Percentiles rank a stretch among this genome's conserved stretches.
Evolutionary conservation across 2,888 invertebrate genomes (phyloP).

Genomic region (Acanthosepion pharaonis): DNA sequence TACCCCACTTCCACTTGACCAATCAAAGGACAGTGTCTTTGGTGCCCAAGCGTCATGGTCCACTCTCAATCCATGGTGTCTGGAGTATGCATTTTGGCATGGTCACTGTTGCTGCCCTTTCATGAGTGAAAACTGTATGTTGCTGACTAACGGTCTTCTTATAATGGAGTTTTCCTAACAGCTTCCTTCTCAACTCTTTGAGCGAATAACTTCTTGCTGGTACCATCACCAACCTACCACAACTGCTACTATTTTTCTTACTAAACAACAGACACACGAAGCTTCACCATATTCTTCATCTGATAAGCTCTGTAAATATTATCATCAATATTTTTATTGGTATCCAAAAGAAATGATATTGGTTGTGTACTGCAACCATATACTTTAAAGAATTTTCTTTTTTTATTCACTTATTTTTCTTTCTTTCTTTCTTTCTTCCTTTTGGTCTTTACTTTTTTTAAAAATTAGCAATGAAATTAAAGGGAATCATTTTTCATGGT

Average conservation of each 20-base stretch:
- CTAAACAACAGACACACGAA: background rate
- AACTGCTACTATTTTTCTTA: background rate
- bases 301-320: background rate
- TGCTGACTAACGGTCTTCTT: background rate
- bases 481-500: background rate
- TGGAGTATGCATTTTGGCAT: conserved; percentile 21
- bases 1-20: background rate
- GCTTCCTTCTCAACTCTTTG: background rate
- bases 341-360: background rate
- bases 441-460: background rate
- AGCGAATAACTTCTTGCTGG: conserved; percentile 4
- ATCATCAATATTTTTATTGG: background rate
- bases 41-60: background rate
- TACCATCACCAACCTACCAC: background rate
- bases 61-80: background rate
- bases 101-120: background rate
- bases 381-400: background rate
- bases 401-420: background rate
- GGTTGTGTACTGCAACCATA: background rate
- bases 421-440: background rate
- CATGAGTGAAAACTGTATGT: background rate
- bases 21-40: conserved; percentile 6
- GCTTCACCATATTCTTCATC: background rate
- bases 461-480: background rate
- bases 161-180: background rate